These are phyloP conservation scores for Strix aluco DNA, from an alignment of 2,113 vertebrate species.

Conservation along the genomic window DNA sequence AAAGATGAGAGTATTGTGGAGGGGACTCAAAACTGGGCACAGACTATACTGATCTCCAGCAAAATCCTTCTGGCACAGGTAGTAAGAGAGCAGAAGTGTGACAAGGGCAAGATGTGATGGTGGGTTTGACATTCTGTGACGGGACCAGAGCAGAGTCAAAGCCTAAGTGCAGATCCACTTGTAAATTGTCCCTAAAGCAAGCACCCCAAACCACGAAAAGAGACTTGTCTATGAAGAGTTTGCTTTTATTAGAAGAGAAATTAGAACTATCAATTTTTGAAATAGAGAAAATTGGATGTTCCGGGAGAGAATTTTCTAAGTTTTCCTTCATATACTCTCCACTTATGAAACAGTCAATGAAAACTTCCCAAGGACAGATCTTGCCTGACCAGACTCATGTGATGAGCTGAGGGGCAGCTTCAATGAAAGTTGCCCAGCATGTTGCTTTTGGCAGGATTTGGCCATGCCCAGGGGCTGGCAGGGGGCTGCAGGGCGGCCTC, in stretches of 20 bases:
- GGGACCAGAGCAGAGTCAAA: not conserved
- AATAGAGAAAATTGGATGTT: constrained; percentile 24
- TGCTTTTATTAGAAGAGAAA: constrained; percentile 4
- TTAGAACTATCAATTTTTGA: not conserved
- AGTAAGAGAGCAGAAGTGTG: not conserved
- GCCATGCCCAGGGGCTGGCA: accelerated
- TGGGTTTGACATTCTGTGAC: not conserved
- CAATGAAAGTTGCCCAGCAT: accelerated
- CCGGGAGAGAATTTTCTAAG: not conserved
- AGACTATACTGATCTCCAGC: not conserved
- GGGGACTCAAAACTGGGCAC: not conserved
- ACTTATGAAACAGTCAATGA: not conserved
- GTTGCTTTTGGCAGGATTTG: not conserved
- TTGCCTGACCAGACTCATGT: not conserved
- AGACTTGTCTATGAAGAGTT: not conserved
- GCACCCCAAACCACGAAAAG: not conserved
- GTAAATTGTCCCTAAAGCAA: not conserved
- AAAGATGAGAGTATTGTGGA: not conserved
- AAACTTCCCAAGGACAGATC: not conserved
- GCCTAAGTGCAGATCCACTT: not conserved
- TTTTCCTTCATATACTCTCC: not conserved
- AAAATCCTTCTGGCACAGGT: not conserved
- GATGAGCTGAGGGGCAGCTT: not conserved
- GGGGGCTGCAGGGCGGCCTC: not conserved
- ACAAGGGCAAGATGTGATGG: not conserved